These are phyloP conservation scores for Talpa occidentalis DNA, from an alignment of 2,113 vertebrate genomes.

Conservation along the genomic window DNA sequence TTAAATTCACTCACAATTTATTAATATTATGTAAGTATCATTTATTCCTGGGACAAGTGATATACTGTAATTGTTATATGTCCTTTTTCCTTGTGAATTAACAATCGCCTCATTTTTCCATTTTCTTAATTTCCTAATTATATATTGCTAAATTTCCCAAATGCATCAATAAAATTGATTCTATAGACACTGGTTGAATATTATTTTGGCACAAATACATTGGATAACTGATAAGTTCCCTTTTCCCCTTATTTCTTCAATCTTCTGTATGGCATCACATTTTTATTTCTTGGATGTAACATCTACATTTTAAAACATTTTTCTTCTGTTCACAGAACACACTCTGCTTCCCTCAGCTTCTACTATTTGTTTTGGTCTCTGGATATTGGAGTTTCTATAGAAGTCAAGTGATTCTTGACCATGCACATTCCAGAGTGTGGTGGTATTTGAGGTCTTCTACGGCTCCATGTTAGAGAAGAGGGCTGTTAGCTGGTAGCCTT, in stretches of 20 bases:
- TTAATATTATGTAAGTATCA: not conserved
- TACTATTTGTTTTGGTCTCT: not conserved
- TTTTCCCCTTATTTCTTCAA: not conserved
- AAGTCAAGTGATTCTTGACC: not conserved
- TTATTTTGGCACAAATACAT: not conserved
- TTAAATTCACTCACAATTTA: not conserved
- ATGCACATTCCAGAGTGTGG: not conserved
- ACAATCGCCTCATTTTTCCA: not conserved
- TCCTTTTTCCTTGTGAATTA: not conserved
- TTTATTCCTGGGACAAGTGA: not conserved
- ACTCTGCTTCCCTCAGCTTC: not conserved
- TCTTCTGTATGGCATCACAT: not conserved
- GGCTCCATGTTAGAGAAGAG: not conserved
- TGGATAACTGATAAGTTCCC: not conserved
- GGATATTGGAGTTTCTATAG: not conserved
- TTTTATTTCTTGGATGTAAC: not conserved
- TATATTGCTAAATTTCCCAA: not conserved
- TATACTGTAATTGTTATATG: not conserved
- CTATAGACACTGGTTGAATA: not conserved
- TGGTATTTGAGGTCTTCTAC: not conserved
- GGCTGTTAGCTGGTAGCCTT: not conserved
- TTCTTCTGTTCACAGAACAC: not conserved
- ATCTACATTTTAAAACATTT: not conserved
- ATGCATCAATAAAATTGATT: not conserved
- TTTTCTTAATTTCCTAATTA: conserved; percentile 42